phyloP scores from a whole-genome alignment of 2,113 vertebrate species.

The Tetrao urogallus region DNA sequence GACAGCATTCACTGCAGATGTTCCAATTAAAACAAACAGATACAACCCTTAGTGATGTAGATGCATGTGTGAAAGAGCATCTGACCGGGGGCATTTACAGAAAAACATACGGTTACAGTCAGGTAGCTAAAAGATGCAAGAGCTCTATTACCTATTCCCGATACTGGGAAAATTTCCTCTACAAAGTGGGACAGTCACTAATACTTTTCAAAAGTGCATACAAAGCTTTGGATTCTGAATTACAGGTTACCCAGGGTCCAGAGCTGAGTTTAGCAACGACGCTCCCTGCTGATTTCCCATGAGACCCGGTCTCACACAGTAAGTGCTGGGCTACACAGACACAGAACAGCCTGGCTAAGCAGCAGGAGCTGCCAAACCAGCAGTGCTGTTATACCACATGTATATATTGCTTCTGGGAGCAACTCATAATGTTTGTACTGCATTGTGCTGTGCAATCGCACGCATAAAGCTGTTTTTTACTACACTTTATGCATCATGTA shows the following conservation, averaged over 20 bases:
- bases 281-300: not conserved
- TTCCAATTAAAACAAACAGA: not conserved
- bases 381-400: not conserved
- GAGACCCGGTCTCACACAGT: not conserved
- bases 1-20: not conserved
- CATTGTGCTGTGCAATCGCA: not conserved
- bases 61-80: not conserved
- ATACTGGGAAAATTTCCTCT: not conserved
- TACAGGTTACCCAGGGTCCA: not conserved
- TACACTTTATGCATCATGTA: not conserved
- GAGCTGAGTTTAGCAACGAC: not conserved
- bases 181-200: too few relatives aligned
- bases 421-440: not conserved
- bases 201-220: not conserved
- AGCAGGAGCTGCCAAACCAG: not conserved
- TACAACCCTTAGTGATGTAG: not conserved
- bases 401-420: accelerated
- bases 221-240: not conserved
- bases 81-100: not conserved
- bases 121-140: not conserved
- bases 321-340: not conserved
- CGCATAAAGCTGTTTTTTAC: not conserved
- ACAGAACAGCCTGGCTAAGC: not conserved
- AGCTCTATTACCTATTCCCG: not conserved
- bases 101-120: not conserved